Conservation (phyloP, 2,113 vertebrate genomes). For the Anguilla japonica region DNA sequence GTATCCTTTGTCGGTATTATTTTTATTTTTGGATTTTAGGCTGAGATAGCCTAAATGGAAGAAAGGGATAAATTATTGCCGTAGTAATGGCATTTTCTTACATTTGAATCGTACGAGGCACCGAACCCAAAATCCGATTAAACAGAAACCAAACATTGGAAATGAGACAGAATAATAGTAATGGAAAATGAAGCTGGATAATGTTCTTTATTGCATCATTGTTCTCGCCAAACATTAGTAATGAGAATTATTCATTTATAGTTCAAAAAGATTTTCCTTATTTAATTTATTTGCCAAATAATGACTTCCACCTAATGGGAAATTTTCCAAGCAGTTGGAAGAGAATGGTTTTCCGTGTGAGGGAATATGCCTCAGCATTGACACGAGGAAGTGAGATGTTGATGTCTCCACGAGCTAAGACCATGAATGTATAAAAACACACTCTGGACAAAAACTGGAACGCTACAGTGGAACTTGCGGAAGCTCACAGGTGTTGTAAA, state of each 20-base stretch:
- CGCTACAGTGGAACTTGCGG: slow-evolving; percentile 21
- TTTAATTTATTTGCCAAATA: background rate
- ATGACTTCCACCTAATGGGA: background rate
- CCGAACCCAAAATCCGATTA: background rate
- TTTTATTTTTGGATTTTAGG: slow-evolving; percentile 6
- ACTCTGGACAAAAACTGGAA: background rate
- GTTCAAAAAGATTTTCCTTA: background rate
- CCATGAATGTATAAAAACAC: background rate
- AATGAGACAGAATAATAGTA: background rate
- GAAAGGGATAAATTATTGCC: slow-evolving; percentile 1
- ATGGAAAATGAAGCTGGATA: background rate
- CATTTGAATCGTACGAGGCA: no score
- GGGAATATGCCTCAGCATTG: background rate
- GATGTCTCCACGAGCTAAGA: background rate
- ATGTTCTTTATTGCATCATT: background rate
- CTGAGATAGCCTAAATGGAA: slow-evolving; percentile 14
- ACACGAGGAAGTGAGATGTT: background rate
- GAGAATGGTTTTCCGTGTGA: background rate
- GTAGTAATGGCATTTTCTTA: background rate
- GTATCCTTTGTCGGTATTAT: slow-evolving; percentile 4
- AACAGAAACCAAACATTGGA: background rate
- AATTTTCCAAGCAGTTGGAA: background rate
- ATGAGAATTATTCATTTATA: background rate
- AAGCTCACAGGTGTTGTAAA: slow-evolving; percentile 31
- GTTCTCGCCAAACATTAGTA: background rate